Percentiles rank a stretch among this genome's conserved stretches.
These are phyloP conservation scores for Diglossa brunneiventris DNA, from an alignment of 2,113 vertebrate species.

Conservation along the genomic window DNA sequence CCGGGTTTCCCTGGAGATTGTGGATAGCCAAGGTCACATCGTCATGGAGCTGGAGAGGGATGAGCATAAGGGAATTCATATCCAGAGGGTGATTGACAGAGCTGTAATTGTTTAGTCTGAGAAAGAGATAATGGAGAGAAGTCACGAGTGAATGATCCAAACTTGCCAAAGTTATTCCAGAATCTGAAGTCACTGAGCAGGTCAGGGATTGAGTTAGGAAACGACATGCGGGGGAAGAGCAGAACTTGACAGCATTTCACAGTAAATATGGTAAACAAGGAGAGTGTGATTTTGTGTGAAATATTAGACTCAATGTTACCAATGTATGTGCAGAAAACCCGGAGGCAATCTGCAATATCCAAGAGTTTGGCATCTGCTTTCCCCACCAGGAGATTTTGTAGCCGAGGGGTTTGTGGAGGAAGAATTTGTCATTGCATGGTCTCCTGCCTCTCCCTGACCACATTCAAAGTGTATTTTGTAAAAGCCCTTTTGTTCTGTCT, in stretches of 20 bases:
- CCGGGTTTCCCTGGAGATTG: slow-evolving; percentile 44
- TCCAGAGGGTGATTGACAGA: neutral
- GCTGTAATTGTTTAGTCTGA: neutral
- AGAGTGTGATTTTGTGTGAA: neutral
- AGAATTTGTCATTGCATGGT: neutral
- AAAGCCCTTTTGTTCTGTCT: neutral
- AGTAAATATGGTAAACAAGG: neutral
- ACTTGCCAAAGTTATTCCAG: neutral
- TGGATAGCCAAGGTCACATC: slow-evolving; percentile 9
- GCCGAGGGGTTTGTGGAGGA: neutral
- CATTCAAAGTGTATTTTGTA: neutral
- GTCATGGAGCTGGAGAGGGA: neutral
- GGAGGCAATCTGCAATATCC: neutral
- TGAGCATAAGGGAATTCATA: neutral
- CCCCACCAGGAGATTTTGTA: neutral
- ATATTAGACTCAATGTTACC: neutral
- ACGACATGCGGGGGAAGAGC: fast-evolving
- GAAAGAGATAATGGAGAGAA: neutral
- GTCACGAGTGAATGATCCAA: neutral
- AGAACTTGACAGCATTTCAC: neutral
- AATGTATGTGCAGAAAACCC: neutral
- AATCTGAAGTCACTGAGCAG: neutral
- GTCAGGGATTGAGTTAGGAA: neutral
- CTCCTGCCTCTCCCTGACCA: neutral
- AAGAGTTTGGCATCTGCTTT: neutral